Conservation (phyloP, 2,113 vertebrate genomes). For the Ceyx cyanopectus region DNA sequence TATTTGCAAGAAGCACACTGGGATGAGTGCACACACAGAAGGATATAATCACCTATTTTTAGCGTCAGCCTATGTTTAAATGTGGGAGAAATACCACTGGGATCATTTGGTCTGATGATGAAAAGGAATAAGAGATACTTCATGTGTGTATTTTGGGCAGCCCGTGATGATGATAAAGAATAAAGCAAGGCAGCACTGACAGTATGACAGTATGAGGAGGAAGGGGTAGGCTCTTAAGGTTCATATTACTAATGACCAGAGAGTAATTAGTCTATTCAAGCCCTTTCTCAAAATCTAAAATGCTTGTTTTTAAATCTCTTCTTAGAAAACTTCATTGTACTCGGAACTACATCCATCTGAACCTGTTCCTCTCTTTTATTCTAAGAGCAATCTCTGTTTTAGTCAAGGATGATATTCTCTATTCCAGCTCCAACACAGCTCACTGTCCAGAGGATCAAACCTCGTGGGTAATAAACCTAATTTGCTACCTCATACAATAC, state of each 20-base stretch:
- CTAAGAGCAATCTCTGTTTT: constrained; percentile 88
- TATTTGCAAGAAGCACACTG: neutral
- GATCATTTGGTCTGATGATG: neutral
- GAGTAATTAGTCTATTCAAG: neutral
- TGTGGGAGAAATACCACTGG: neutral
- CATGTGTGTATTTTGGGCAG: neutral
- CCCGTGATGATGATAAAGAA: neutral
- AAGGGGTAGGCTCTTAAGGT: neutral
- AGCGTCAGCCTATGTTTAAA: neutral
- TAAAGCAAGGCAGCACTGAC: neutral
- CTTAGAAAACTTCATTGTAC: constrained; percentile 92
- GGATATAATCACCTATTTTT: neutral
- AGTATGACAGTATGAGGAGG: neutral
- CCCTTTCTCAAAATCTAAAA: neutral
- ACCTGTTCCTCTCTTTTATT: constrained; percentile 94
- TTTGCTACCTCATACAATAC: neutral
- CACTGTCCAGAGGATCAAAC: constrained; percentile 75
- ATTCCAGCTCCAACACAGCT: constrained; percentile 75
- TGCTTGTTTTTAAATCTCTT: constrained; percentile 31
- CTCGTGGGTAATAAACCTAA: constrained; percentile 77
- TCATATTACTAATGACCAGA: neutral
- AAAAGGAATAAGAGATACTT: neutral
- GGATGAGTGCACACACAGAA: neutral
- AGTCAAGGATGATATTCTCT: constrained; percentile 89
- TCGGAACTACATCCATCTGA: constrained; percentile 94